Evolutionary conservation across 2,113 vertebrate genomes (phyloP).

Genomic region (Nesospiza acunhae): DNA sequence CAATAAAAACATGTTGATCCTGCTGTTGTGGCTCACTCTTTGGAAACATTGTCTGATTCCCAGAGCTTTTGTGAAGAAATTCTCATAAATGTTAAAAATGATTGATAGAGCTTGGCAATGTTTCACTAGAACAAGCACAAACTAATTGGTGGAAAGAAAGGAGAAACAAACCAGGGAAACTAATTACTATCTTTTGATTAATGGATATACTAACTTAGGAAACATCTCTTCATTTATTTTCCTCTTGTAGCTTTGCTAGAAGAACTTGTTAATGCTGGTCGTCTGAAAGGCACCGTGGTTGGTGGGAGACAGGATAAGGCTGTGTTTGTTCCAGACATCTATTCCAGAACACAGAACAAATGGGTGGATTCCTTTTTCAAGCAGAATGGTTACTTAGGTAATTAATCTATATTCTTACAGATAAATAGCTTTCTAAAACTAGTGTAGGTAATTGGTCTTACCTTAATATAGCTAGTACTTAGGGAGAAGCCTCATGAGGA

Average conservation of each 20-base stretch:
- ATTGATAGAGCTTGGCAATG: neutral
- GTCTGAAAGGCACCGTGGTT: slow-evolving; percentile 88
- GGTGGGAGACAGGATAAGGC: slow-evolving; percentile 95
- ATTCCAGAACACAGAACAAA: slow-evolving; percentile 89
- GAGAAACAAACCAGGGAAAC: neutral
- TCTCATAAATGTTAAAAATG: neutral
- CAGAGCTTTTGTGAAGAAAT: neutral
- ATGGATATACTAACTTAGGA: neutral
- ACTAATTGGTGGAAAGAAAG: neutral
- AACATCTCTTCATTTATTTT: slow-evolving; percentile 2
- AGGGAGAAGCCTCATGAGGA: neutral
- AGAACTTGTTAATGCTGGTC: slow-evolving; percentile 86
- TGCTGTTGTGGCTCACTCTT: neutral
- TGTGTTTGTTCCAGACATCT: slow-evolving; percentile 93
- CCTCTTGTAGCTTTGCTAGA: slow-evolving; percentile 86
- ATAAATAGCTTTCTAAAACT: neutral
- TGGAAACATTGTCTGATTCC: neutral
- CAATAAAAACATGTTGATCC: neutral
- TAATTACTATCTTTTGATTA: neutral
- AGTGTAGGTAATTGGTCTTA: neutral
- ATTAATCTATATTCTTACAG: slow-evolving; percentile 27
- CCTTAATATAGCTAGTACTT: neutral
- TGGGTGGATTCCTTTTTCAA: slow-evolving; percentile 97
- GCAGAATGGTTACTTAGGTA: slow-evolving; percentile 96
- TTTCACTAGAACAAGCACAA: neutral